A percentile compares a stretch with the other conserved stretches of the same genome.
phyloP scores from a whole-genome alignment of 2,113 vertebrate genomes.

The Nothoprocta pentlandii region DNA sequence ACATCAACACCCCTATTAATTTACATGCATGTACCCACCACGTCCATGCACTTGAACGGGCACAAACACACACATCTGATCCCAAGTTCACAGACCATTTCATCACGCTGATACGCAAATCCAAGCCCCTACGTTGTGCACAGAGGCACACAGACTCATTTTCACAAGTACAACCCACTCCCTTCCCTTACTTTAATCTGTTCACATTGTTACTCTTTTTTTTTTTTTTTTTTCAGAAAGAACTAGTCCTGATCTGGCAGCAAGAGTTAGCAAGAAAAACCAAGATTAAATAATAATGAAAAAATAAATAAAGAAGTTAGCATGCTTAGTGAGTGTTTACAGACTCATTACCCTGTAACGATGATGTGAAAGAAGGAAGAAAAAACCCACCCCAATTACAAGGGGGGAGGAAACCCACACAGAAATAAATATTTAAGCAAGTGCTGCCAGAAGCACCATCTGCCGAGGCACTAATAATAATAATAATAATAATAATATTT shows the following conservation, averaged over 20 bases:
- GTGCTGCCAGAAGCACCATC: slow-evolving; percentile 93
- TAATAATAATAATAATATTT: slow-evolving; percentile 69
- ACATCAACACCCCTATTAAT: background rate
- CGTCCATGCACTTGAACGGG: background rate
- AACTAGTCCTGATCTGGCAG: slow-evolving; percentile 41
- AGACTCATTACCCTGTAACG: slow-evolving; percentile 85
- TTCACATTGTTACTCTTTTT: background rate
- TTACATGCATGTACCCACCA: background rate
- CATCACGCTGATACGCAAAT: background rate
- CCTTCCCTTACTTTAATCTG: background rate
- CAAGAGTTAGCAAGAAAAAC: slow-evolving; percentile 26
- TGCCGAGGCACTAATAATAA: slow-evolving; percentile 82
- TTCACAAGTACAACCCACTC: background rate
- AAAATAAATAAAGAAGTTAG: slow-evolving; percentile 73
- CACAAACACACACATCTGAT: background rate
- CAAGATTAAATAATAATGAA: slow-evolving; percentile 71
- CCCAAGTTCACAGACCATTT: background rate
- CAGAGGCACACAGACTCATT: background rate
- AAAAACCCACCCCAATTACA: slow-evolving; percentile 84
- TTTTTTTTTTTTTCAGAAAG: background rate
- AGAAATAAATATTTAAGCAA: slow-evolving; percentile 92
- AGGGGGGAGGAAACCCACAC: slow-evolving; percentile 81
- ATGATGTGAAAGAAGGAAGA: slow-evolving; percentile 78
- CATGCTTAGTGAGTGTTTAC: slow-evolving; percentile 82
- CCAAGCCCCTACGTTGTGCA: background rate